These are phyloP conservation scores for Aethina tumida DNA, from an alignment of 1,140 invertebrate species.

Conservation along the genomic window DNA sequence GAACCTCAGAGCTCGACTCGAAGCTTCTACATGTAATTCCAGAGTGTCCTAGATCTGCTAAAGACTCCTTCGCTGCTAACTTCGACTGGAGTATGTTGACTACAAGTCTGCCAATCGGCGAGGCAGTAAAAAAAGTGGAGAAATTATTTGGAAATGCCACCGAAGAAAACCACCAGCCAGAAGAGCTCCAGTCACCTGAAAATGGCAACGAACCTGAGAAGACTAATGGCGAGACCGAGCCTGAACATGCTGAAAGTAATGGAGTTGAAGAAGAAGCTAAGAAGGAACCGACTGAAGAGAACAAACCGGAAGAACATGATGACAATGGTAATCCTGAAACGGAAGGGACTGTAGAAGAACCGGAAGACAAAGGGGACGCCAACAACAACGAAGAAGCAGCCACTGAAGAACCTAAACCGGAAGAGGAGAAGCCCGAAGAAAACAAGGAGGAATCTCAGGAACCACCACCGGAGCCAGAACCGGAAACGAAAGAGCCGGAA, in stretches of 20 bases:
- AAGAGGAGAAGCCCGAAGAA: constrained; percentile 20
- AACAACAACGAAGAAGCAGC: constrained; percentile 20
- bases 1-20: constrained; percentile 62
- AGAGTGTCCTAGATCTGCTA: constrained; percentile 65
- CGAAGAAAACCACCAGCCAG: constrained; percentile 20
- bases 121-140: constrained; percentile 32
- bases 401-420: constrained; percentile 14
- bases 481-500: constrained; percentile 8
- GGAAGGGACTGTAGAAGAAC: constrained; percentile 10
- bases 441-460: constrained; percentile 7
- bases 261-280: constrained; percentile 14
- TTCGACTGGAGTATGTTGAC: constrained; percentile 66
- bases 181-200: constrained; percentile 10
- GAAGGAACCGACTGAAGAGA: constrained; percentile 16
- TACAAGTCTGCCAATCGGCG: constrained; percentile 38
- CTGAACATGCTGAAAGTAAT: constrained; percentile 10
- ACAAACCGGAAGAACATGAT: constrained; percentile 16
- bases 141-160: constrained; percentile 9
- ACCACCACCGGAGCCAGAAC: constrained; percentile 30
- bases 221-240: neutral
- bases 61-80: constrained; percentile 49
- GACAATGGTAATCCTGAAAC: constrained; percentile 13
- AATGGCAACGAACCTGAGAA: neutral
- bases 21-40: constrained; percentile 57
- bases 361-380: constrained; percentile 23